phyloP scores from a whole-genome alignment of 2,888 invertebrate species.

The Papilio protenor region DNA sequence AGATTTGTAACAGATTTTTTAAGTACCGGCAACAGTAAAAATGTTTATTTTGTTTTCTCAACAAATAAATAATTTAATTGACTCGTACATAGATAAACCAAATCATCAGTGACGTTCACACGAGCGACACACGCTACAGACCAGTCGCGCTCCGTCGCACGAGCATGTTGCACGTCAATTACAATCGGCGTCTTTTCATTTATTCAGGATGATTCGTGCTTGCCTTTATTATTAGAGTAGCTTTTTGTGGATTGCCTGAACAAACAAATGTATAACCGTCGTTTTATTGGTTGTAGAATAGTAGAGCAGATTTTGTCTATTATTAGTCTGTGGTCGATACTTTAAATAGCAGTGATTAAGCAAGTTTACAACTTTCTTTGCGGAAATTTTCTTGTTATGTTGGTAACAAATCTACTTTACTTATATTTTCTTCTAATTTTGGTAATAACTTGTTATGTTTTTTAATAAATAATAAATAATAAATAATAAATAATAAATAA shows the following conservation, averaged over 20 bases:
- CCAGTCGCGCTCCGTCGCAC: constrained; percentile 45
- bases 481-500: no score
- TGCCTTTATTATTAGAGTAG: constrained; percentile 48
- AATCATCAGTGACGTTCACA: constrained; percentile 44
- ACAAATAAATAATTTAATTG: neutral
- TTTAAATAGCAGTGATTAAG: neutral
- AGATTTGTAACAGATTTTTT: neutral
- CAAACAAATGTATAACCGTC: constrained; percentile 9
- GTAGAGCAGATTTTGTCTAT: neutral
- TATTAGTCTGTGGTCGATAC: neutral
- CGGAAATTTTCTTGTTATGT: no score
- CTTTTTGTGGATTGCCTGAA: constrained; percentile 26
- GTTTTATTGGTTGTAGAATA: neutral
- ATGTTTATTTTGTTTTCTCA: neutral
- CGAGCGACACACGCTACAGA: constrained; percentile 21
- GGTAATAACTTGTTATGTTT: no score
- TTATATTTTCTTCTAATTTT: no score
- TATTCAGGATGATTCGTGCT: constrained; percentile 49
- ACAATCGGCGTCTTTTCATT: constrained; percentile 51
- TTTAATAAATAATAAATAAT: no score
- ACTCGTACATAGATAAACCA: constrained; percentile 39
- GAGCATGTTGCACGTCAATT: constrained; percentile 55
- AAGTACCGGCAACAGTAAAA: neutral
- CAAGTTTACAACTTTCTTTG: neutral
- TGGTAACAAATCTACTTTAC: no score